Evolutionary conservation across 2,113 vertebrate genomes (phyloP), one percentile per base, ranked within the genome.

Genomic region (Aldabrachelys gigantea): DNA sequence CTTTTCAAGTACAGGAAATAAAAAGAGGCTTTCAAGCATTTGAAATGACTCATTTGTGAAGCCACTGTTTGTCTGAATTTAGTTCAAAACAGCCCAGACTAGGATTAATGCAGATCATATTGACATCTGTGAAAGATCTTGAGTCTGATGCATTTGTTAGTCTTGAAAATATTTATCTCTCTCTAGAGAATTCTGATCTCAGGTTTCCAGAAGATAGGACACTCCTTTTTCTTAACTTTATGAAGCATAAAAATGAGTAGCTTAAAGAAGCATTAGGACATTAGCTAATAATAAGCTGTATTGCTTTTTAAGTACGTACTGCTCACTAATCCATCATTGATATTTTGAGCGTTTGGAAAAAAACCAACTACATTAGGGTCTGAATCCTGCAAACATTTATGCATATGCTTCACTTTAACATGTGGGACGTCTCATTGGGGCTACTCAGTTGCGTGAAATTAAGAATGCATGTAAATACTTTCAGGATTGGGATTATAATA

Each of bases 121-220:
- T 95, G 96, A 95, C 95, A 97, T 97, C 97, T 97, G 96, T 92
- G 95, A 97, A 94, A 97, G 91, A 96, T 96, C 94, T 97, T 72
- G 11, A 82, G 38, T 85, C 83, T 53, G 72, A 94, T 91, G 89
- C 94, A 94, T 93, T 93, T 94, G 69, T 94, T 94, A 65, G 88
- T 94, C 89, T 95, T 97, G 80, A 94, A 96, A 96, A 76, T 50
- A 88, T 96, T 96, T 92, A 57, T 89, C 89, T 95, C 87, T 96
- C 91, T 90, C 85, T 82, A 88, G 90, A 97, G 88, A 96, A 90
- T 92, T 96, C 82, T 94, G 35, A 94, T 90, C 79, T 90, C 92
- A 82, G 76, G 87, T 97, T 95, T 96, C 57, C 88, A 96, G 92
- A 94, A 95, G 22, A 49, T 69, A 35, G 10, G 1, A 0, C 27